A percentile compares a stretch with the other conserved stretches of the same genome.
phyloP scores from a whole-genome alignment of 30 jellyfish, hydroid and myxozoan species.

The Hydractinia echinata region DNA sequence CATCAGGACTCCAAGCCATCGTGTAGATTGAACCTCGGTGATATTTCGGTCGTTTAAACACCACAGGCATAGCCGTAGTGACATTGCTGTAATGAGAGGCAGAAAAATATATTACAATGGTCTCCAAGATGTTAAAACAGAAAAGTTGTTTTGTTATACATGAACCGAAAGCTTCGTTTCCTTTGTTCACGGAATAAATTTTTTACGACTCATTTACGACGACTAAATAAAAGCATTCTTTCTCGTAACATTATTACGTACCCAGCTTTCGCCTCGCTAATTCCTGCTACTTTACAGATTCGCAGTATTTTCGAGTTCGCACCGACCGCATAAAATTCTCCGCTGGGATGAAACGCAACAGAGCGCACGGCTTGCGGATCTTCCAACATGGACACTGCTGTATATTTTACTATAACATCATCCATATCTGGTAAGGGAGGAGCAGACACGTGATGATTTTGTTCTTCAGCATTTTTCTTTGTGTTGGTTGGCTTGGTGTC shows the following conservation, averaged over 20 bases:
- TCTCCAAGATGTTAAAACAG: not conserved
- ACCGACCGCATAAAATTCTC: constrained; percentile 74
- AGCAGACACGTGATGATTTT: no score
- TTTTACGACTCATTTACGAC: not conserved
- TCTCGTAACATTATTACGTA: not conserved
- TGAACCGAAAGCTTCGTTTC: not conserved
- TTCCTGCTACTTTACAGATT: constrained; percentile 42
- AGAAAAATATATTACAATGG: not conserved
- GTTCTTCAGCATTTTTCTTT: no score
- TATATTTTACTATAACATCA: constrained; percentile 30
- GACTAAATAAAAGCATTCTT: not conserved
- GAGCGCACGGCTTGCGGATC: constrained; percentile 88
- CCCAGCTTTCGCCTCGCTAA: constrained; percentile 8
- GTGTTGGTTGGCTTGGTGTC: no score
- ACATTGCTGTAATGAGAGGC: no score
- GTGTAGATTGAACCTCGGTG: constrained; percentile 99
- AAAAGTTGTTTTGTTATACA: not conserved
- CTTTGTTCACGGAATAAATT: not conserved
- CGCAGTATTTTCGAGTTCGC: constrained; percentile 75
- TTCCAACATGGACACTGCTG: constrained; percentile 63
- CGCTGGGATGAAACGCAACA: constrained; percentile 82
- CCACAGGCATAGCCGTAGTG: constrained; percentile 50
- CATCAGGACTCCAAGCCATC: constrained; percentile 95
- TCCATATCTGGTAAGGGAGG: no score
- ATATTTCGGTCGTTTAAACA: constrained; percentile 74